Evolutionary conservation across 2,113 vertebrate genomes (phyloP).

Genomic region (Istiophorus platypterus): DNA sequence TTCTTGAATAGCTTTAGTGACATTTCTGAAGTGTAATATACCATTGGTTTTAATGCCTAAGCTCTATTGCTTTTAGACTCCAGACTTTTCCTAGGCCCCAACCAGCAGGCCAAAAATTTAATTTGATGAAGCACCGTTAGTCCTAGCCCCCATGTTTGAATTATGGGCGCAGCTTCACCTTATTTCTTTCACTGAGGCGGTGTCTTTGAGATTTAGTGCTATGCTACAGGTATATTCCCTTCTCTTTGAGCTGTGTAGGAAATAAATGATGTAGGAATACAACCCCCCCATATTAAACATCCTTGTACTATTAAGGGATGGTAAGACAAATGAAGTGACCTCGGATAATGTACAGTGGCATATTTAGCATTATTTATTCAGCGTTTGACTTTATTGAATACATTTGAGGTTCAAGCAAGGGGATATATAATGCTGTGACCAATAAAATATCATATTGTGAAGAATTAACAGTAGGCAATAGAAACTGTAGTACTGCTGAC

Average conservation of each 20-base stretch:
- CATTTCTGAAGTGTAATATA: background rate
- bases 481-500: too few relatives aligned
- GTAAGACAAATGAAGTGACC: background rate
- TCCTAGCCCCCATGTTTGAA: background rate
- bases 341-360: background rate
- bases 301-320: background rate
- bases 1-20: constrained; percentile 10
- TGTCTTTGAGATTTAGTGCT: background rate
- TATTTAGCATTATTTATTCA: background rate
- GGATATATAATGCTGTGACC: background rate
- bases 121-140: too few relatives aligned
- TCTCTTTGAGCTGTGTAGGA: background rate
- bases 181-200: background rate
- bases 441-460: too few relatives aligned
- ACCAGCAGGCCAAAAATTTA: too few relatives aligned
- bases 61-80: background rate
- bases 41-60: background rate
- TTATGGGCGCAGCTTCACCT: background rate
- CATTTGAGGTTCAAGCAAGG: background rate
- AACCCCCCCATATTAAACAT: background rate
- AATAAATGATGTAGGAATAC: background rate
- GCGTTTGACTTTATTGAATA: background rate
- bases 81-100: too few relatives aligned
- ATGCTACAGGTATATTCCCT: background rate
- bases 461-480: too few relatives aligned